These are phyloP conservation scores for Diadophis punctatus DNA, from an alignment of 2,113 vertebrate genomes.

Conservation along the genomic window DNA sequence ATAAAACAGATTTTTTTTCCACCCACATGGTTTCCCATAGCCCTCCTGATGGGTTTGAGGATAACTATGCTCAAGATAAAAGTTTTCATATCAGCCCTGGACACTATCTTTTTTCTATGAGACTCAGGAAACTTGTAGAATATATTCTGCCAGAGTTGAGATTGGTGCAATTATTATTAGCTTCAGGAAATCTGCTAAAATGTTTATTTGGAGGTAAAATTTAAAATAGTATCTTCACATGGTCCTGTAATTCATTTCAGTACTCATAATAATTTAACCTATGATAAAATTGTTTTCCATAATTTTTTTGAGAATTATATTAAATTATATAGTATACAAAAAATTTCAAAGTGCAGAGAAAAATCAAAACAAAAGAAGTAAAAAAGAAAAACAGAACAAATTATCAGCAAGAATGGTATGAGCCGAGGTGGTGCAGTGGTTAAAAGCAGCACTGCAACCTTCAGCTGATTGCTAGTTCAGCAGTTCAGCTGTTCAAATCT, in stretches of 20 bases:
- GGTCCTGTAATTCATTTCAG: not conserved
- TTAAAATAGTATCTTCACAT: not conserved
- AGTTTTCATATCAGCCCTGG: conserved; percentile 19
- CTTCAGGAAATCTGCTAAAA: conserved; percentile 23
- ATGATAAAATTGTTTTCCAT: not conserved
- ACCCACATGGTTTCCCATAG: conserved; percentile 17
- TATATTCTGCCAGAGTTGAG: not conserved
- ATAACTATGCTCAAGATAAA: not conserved
- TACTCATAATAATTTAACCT: not conserved
- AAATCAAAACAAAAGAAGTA: not conserved
- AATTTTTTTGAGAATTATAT: not conserved
- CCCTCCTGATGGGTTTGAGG: conserved; percentile 15
- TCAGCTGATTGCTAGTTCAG: too few species aligned
- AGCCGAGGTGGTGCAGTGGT: too few species aligned
- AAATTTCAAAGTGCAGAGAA: not conserved
- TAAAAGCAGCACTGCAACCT: too few species aligned
- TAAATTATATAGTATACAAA: not conserved
- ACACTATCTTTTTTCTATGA: not conserved
- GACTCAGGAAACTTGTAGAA: not conserved
- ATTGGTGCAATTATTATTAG: not conserved
- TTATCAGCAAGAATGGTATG: not conserved
- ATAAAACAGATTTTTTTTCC: not conserved
- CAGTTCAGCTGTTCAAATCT: too few species aligned
- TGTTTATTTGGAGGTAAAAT: not conserved
- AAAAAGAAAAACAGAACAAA: not conserved